Conservation (phyloP, 1,140 invertebrate genomes). For the honey bee (Apis mellifera) region Amel_HAv3.1 CM009945.2:3069001-3069500, state of each 20-base stretch:
- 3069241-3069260: conserved; percentile 72
- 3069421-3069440: neutral
- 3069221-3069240: conserved; percentile 70
- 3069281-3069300: conserved; percentile 35
- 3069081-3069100: conserved; percentile 67
- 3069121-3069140: conserved; percentile 49
- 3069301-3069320: conserved; percentile 41
- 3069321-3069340: conserved; percentile 20
- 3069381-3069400: neutral
- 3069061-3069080: conserved; percentile 65
- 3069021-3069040: conserved; percentile 36
- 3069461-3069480: too few relatives aligned
- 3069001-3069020: conserved; percentile 45
- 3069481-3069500: too few relatives aligned
- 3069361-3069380: too few relatives aligned
- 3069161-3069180: neutral
- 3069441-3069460: too few relatives aligned
- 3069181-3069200: conserved; percentile 50
- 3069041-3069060: conserved; percentile 5
- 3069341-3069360: neutral
- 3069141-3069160: too few relatives aligned
- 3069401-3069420: neutral
- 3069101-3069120: conserved; percentile 73
- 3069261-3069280: conserved; percentile 72
- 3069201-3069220: conserved; percentile 78